Evolutionary conservation across 2,797 vertebrate species (phyloP), one percentile per base, ranked within the genome.

Genomic region (Discoglossus pictus): DNA sequence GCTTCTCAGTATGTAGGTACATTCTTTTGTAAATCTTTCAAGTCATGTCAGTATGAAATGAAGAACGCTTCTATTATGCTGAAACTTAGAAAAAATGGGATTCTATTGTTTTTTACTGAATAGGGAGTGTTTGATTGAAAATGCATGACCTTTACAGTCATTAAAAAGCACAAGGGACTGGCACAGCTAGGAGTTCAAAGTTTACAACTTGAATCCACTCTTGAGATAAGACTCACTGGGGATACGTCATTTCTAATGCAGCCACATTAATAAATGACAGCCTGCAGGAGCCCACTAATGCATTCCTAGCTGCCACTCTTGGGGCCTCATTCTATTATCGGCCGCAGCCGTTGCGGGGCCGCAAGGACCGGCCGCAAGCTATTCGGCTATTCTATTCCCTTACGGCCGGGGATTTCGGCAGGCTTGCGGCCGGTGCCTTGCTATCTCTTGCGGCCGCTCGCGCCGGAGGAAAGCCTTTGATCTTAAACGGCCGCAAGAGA

Each of bases 141-240:
- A 31, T 31, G 4, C 8, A 4, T 31, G 27, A 31, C 27, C 27
- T 24, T 8, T 7, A 1, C 13, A 38, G 36, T 34, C 40, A 11
- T 52, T 43, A 52, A 51, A 9, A 34, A 11, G n/a, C 51, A 48
- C 16, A 11, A 38, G 18, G 10, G 52, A 58, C 13, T 27, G 43
- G 18, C 35, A 35, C 11, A 1, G 7, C 27, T 27, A n/a, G 16
- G 24, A 18, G 4, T 35, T 15, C 65, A 68, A 68, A 68, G 65
- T 60, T 18, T 25, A 68, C 13, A 2, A 16, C 9, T 59, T 16
- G 0, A 13, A 38, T 36, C 27, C 47, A 40, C 16, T 42, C 10
- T 23, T 24, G 9, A 51, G 54, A 67, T 59, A 67, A 40, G 31
- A 27, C 20, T 58, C 15, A 15, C n/a, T 24, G 17, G 23, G 51